Base-by-base conservation (phyloP, 1,140 invertebrate species). In the Bicyclus anynana region DNA sequence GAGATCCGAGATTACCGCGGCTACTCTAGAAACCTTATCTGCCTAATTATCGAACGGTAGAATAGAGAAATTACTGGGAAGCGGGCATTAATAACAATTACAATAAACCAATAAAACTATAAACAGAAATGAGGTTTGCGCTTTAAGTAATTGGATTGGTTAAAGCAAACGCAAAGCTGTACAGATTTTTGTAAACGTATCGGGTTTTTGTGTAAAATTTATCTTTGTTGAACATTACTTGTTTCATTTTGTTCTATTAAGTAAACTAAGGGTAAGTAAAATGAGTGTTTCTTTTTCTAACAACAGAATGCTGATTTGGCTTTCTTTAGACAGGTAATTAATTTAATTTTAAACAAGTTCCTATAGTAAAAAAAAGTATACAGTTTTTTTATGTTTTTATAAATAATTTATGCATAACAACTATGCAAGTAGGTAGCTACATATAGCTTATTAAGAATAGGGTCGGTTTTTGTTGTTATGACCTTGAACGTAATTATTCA, bases 1-100 rank as follows among this genome's bases (percentile, higher is more conserved):
- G 35, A 69, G 67, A 71, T 70, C 65, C 67, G 47, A 63, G 67
- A 60, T 53, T 67, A 72, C 75, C 67, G 46, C 65, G 56, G 69
- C 68, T 74, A 77, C 73, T 77, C 72, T 67, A 77, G 77, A 74
- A 75, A 71, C 53, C 66, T 65, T 79, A 80, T 80, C 75, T 75
- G 53, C 20, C 61, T 63, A 69, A 70, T 75, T 76, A 77, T 80
- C 63, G 48, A 66, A 51, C 16, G 53, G 35, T 27, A 17, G 38
- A 17, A 58, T 58, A 55, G 38, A 61, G 52, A 44, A 61, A 61
- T 55, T 55, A 55, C 38, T 7, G 54, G 59, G 53, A 61, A 55
- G 52, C 38, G 53, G 26, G 37, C 21, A 57, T 57, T 50, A 49
- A 51, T 50, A 59, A 47, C 37, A 61, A 61, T 53, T 59, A 59